Evolutionary conservation across 2,113 vertebrate species (phyloP).

Genomic region (Halichoeres trimaculatus): DNA sequence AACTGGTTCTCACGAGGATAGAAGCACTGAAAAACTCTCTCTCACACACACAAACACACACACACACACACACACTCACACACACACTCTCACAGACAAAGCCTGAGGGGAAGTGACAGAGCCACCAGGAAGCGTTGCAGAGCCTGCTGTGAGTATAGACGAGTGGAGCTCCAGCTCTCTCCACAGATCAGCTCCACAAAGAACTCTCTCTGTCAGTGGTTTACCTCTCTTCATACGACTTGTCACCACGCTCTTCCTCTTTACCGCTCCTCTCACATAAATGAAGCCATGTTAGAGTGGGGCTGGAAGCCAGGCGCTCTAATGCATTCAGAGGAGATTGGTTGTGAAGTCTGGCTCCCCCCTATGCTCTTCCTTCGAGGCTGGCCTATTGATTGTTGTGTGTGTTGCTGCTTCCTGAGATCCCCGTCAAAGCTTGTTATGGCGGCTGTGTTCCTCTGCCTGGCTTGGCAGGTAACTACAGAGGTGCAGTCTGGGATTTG

Average conservation of each 20-base stretch:
- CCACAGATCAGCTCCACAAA: slow-evolving; percentile 57
- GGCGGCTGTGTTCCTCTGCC: slow-evolving; percentile 36
- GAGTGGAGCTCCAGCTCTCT: slow-evolving; percentile 45
- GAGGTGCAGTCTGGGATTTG: slow-evolving; percentile 38
- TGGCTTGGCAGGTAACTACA: slow-evolving; percentile 56
- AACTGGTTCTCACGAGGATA: slow-evolving; percentile 35
- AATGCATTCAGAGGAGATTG: slow-evolving; percentile 67
- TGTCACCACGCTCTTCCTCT: slow-evolving; percentile 63
- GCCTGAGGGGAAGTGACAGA: slow-evolving; percentile 72
- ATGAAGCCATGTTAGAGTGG: slow-evolving; percentile 60
- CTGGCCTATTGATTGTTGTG: slow-evolving; percentile 72
- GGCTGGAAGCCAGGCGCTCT: slow-evolving; percentile 40
- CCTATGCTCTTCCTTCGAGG: slow-evolving; percentile 52
- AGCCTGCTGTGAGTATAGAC: slow-evolving; percentile 54
- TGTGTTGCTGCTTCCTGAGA: slow-evolving; percentile 67
- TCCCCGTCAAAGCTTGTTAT: slow-evolving; percentile 65
- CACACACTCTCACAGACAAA: slow-evolving; percentile 44
- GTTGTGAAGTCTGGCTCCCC: slow-evolving; percentile 70
- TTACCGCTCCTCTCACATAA: slow-evolving; percentile 54
- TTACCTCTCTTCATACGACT: slow-evolving; percentile 61
- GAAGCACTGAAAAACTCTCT: slow-evolving; percentile 10
- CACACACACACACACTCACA: slow-evolving; percentile 31
- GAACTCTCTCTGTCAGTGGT: slow-evolving; percentile 59
- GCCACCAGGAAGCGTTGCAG: slow-evolving; percentile 54
- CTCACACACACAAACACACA: slow-evolving; percentile 30